Percentiles rank a stretch among this genome's conserved stretches.
These are phyloP conservation scores for Monochamus alternatus DNA, from an alignment of 2,888 invertebrate species.

Conservation along the genomic window DNA sequence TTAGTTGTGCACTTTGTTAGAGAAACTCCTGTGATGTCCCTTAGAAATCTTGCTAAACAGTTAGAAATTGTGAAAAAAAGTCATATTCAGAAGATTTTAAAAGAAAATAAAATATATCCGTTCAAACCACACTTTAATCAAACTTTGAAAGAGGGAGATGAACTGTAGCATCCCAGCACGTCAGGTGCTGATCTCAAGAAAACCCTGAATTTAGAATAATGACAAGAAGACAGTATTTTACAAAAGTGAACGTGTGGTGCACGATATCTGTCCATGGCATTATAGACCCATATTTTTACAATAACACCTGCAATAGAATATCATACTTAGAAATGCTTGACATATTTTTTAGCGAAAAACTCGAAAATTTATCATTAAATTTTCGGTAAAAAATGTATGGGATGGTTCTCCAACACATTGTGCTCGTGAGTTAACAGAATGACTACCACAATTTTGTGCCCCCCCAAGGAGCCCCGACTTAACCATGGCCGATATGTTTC, in stretches of 20 bases:
- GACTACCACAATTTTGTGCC: neutral
- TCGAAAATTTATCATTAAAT: conserved; percentile 1
- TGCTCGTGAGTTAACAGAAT: conserved; percentile 11
- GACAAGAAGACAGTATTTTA: conserved; percentile 1
- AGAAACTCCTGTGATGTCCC: too few relatives aligned
- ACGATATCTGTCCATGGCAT: conserved; percentile 6
- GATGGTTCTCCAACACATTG: conserved; percentile 21
- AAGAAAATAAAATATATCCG: too few relatives aligned
- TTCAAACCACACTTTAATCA: too few relatives aligned
- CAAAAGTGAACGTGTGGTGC: conserved; percentile 3
- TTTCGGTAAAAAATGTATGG: neutral
- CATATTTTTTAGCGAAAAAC: neutral
- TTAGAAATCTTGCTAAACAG: too few relatives aligned
- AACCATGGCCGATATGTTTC: conserved; percentile 25
- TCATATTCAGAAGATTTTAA: too few relatives aligned
- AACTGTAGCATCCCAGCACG: conserved; percentile 2
- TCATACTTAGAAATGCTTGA: neutral
- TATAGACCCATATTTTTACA: neutral
- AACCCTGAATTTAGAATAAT: neutral
- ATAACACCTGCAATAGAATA: conserved; percentile 2
- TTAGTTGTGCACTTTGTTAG: neutral
- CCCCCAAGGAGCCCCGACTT: conserved; percentile 18
- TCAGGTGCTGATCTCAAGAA: neutral
- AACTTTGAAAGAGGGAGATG: too few relatives aligned
- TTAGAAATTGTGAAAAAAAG: too few relatives aligned